phyloP scores from a whole-genome alignment of 1,140 invertebrate species.

The Mamestra configurata region DNA sequence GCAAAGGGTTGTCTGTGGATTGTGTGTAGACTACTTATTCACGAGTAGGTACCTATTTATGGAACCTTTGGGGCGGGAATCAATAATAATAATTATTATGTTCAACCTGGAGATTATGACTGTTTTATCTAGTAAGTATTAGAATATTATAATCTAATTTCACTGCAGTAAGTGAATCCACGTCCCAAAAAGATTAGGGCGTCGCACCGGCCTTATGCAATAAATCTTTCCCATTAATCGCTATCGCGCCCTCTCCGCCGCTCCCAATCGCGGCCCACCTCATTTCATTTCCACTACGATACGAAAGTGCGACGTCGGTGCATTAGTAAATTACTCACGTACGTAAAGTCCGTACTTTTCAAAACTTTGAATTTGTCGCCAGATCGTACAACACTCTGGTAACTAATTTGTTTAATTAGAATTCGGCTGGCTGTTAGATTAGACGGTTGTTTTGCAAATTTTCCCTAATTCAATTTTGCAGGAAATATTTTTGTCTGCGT shows the following conservation, averaged over 20 bases:
- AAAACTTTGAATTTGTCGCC: slow-evolving; percentile 80
- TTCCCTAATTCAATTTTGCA: slow-evolving; percentile 35
- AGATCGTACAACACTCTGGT: slow-evolving; percentile 73
- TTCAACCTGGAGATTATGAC: no score
- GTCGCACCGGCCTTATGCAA: background rate
- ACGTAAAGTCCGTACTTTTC: slow-evolving; percentile 73
- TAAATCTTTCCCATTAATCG: background rate
- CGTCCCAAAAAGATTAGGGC: no score
- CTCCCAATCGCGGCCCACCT: background rate
- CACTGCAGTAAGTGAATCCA: no score
- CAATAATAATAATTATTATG: no score
- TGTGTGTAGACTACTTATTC: no score
- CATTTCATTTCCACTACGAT: slow-evolving; percentile 57
- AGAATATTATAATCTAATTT: no score
- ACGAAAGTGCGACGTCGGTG: slow-evolving; percentile 67
- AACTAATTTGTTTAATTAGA: slow-evolving; percentile 82
- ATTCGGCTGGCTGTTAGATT: slow-evolving; percentile 26
- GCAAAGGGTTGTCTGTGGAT: no score
- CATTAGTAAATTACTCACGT: slow-evolving; percentile 85
- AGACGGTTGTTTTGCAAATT: slow-evolving; percentile 45
- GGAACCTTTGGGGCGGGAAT: no score
- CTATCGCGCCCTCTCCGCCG: background rate
- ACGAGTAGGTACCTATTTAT: no score
- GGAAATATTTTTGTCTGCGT: slow-evolving; percentile 22
- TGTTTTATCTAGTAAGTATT: no score